A percentile compares a stretch with the other conserved stretches of the same genome.
These are phyloP conservation scores for Caradrina clavipalpis DNA, from an alignment of 2,888 invertebrate genomes.

Conservation along the genomic window DNA sequence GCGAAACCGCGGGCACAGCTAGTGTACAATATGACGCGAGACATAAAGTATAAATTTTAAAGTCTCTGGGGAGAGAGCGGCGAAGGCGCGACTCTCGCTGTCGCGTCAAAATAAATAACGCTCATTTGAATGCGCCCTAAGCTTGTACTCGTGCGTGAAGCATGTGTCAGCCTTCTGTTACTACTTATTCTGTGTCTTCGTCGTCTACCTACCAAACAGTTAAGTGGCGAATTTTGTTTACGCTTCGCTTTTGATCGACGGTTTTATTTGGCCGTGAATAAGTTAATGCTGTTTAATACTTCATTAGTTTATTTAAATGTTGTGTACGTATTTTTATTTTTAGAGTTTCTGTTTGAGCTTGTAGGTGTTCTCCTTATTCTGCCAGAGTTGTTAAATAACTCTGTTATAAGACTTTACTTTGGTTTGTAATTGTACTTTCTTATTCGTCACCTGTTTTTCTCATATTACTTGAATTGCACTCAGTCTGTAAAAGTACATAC, in stretches of 20 bases:
- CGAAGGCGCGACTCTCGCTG: too few species aligned
- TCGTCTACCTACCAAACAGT: constrained; percentile 5
- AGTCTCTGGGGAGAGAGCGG: too few species aligned
- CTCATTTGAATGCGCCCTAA: too few species aligned
- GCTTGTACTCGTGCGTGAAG: neutral
- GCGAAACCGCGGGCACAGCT: too few species aligned
- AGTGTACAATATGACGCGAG: too few species aligned
- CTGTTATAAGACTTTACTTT: too few species aligned
- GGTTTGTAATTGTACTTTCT: neutral
- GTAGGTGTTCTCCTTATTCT: neutral
- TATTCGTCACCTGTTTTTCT: neutral
- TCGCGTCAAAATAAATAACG: too few species aligned
- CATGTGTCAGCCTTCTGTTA: neutral
- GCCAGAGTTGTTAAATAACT: neutral
- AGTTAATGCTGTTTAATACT: constrained; percentile 45
- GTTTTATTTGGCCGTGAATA: constrained; percentile 46
- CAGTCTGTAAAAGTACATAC: too few species aligned
- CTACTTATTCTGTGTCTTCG: constrained; percentile 8
- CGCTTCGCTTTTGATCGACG: constrained; percentile 35
- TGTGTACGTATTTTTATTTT: constrained; percentile 14
- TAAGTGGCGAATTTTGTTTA: constrained; percentile 53
- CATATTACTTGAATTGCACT: too few species aligned
- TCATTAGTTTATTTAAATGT: constrained; percentile 24
- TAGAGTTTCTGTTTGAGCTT: neutral
- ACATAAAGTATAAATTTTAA: too few species aligned